These are phyloP conservation scores for Cryptus viduatorius DNA, from an alignment of 2,888 invertebrate species.

Conservation along the genomic window DNA sequence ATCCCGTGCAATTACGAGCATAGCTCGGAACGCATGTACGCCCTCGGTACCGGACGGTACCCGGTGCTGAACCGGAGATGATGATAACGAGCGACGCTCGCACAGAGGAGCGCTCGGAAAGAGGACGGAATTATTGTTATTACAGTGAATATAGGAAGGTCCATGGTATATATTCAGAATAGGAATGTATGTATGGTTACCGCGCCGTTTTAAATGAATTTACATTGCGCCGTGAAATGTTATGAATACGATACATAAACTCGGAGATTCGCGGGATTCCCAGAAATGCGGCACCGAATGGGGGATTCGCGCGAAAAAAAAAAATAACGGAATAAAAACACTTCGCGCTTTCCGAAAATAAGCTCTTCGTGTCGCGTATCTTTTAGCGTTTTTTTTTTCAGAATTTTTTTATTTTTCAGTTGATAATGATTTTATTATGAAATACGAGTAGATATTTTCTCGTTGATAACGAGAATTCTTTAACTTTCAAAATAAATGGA, in stretches of 20 bases:
- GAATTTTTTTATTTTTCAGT: too few relatives aligned
- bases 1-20: constrained; percentile 55
- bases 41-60: constrained; percentile 67
- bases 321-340: not conserved
- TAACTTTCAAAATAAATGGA: too few relatives aligned
- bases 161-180: not conserved
- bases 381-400: not conserved
- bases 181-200: constrained; percentile 4
- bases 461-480: too few relatives aligned
- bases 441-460: too few relatives aligned
- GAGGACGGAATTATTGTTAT: constrained; percentile 46
- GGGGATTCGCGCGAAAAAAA: not conserved
- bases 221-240: constrained; percentile 17
- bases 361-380: not conserved
- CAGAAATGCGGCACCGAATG: not conserved
- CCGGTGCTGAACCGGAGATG: constrained; percentile 62
- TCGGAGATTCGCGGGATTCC: not conserved
- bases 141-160: constrained; percentile 36
- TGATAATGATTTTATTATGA: too few relatives aligned
- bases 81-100: constrained; percentile 66
- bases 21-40: constrained; percentile 39
- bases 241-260: constrained; percentile 14
- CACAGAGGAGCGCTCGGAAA: constrained; percentile 6
- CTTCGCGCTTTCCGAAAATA: not conserved
- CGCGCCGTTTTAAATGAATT: constrained; percentile 9